phyloP scores from a whole-genome alignment of 2,888 invertebrate species.

The Drosophila macrospina region DNA sequence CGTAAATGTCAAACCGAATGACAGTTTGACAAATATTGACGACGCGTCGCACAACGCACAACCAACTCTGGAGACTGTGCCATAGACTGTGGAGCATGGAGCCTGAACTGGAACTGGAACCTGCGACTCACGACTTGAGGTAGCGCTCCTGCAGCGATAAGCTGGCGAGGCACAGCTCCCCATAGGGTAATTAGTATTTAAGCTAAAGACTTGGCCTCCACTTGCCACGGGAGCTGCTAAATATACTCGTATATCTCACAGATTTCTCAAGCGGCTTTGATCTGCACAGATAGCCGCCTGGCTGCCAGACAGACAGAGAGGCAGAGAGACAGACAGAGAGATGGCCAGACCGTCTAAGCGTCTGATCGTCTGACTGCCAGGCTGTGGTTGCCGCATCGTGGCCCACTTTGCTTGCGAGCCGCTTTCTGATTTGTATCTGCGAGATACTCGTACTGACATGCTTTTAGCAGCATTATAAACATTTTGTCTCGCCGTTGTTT shows the following conservation, averaged over 20 bases:
- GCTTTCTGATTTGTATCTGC: slow-evolving; percentile 72
- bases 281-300: slow-evolving; percentile 64
- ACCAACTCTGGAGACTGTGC: slow-evolving; percentile 19
- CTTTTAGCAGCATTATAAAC: slow-evolving; percentile 78
- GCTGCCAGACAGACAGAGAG: slow-evolving; percentile 17
- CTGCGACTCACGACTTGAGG: slow-evolving; percentile 47
- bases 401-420: slow-evolving; percentile 62
- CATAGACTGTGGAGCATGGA: slow-evolving; percentile 15
- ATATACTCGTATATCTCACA: slow-evolving; percentile 55
- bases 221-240: slow-evolving; percentile 68
- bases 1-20: slow-evolving; percentile 83
- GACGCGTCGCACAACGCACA: slow-evolving; percentile 72
- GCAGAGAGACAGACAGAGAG: not conserved
- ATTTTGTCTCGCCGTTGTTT: slow-evolving; percentile 59
- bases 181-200: slow-evolving; percentile 82
- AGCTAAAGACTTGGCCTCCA: slow-evolving; percentile 66
- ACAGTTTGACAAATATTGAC: slow-evolving; percentile 85
- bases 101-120: slow-evolving; percentile 33
- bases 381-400: slow-evolving; percentile 55
- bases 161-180: slow-evolving; percentile 62
- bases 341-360: slow-evolving; percentile 13
- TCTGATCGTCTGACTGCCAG: slow-evolving; percentile 6
- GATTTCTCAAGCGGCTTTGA: slow-evolving; percentile 67
- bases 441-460: slow-evolving; percentile 70
- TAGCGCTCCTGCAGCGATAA: slow-evolving; percentile 47